Conservation (phyloP, 2,113 vertebrate species). For the Phrynosoma blainvillii region DNA sequence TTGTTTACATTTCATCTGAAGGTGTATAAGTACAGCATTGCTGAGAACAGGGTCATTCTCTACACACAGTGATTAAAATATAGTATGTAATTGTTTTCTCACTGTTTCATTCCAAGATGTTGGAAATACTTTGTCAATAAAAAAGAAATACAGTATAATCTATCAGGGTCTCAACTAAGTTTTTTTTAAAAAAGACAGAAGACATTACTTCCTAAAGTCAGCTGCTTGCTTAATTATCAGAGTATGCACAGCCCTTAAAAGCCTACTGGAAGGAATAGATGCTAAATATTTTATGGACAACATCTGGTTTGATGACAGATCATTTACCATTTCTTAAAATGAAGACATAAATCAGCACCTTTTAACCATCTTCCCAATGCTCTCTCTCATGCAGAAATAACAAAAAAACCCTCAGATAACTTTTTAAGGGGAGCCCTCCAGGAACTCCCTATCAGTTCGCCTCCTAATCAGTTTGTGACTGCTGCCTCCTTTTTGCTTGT, state of each 20-base stretch:
- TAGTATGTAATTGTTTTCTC: not conserved
- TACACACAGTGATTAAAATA: not conserved
- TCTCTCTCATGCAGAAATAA: slow-evolving; percentile 22
- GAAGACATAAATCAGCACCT: slow-evolving; percentile 53
- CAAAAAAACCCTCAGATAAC: too few relatives aligned
- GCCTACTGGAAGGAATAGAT: slow-evolving; percentile 42
- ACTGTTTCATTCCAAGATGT: not conserved
- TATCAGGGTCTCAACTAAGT: not conserved
- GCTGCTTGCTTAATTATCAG: slow-evolving; percentile 14
- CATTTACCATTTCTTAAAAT: slow-evolving; percentile 44
- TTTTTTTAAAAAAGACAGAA: slow-evolving; percentile 7
- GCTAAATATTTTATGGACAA: slow-evolving; percentile 77
- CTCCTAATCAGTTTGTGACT: too few relatives aligned
- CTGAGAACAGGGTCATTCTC: not conserved
- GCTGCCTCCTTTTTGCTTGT: too few relatives aligned
- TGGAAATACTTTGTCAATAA: slow-evolving; percentile 17
- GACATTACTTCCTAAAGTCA: slow-evolving; percentile 10
- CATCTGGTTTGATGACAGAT: slow-evolving; percentile 64
- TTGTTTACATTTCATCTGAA: slow-evolving; percentile 25
- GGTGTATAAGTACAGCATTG: slow-evolving; percentile 11
- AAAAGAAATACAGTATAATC: not conserved
- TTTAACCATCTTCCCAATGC: slow-evolving; percentile 11
- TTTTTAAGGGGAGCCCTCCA: too few relatives aligned
- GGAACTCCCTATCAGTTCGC: too few relatives aligned
- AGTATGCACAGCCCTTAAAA: slow-evolving; percentile 30